Base-by-base conservation (phyloP, 2,888 invertebrate genomes). In the Harpagoxenus sublaevis region DNA sequence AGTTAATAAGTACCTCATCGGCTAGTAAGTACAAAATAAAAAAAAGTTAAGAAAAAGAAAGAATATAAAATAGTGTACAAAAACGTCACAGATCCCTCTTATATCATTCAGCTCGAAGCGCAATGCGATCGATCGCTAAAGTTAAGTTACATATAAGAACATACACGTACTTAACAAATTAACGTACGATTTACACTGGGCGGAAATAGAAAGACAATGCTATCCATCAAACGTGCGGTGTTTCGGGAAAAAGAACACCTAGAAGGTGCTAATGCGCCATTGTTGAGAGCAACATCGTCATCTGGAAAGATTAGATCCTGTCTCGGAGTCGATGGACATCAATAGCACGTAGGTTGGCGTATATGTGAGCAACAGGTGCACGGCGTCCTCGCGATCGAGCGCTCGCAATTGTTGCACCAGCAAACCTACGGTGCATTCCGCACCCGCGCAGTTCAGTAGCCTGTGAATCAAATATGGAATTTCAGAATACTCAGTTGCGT, bases 291-390 rank as follows among this genome's bases (percentile, higher is more conserved):
- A 94, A 86, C 93, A 93, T 86, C 93, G 94, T 95, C 95, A 95
- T 95, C 95, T 95, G 57, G 95, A 95, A 89, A 95, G 93, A 92
- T 94, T 94, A 35, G 95, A 95, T 85, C 94, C 94, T 70, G 94
- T 94, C 88, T 95, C 95, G 31, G 94, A 95, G 35, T 95, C 94
- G 28, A 92, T 85, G 60, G 92, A 86, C 91, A 91, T 92, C 62
- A 93, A 93, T 60, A 94, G 85, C 78, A 94, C 89, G 83, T 94
- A 95, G 82, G 92, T 92, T 31, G 95, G 92, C 73, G 94, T 94
- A 78, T 94, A 93, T 23, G 94, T 93, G 3, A 95, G 88, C 86
- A 95, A 92, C 70, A 95, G 92, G 81, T 93, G 92, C 57, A 93
- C 94, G 78, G 94, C 94, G 65, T 95, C 95, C 71, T 95, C 94